phyloP scores from a whole-genome alignment of 53 echinoderm and acorn worm species.

The Actinopyga echinites region DNA sequence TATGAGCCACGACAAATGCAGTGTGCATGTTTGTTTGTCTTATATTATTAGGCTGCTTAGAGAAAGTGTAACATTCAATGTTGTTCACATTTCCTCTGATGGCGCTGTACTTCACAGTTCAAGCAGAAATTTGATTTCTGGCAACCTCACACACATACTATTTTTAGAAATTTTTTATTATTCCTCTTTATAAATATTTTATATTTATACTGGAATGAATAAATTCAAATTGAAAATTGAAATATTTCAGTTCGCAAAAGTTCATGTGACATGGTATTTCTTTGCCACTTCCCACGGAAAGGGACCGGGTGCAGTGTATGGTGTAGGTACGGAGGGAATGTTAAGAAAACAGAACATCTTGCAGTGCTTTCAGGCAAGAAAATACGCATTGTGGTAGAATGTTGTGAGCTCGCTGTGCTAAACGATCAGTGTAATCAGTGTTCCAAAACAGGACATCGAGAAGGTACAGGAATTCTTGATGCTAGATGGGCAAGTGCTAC shows the following conservation, averaged over 20 bases:
- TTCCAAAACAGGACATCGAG: background rate
- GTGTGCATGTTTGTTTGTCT: background rate
- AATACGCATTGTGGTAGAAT: background rate
- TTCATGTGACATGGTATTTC: background rate
- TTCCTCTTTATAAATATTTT: too few relatives aligned
- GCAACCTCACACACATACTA: conserved; percentile 3
- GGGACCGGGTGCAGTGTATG: background rate
- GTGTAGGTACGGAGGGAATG: background rate
- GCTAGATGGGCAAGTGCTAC: background rate
- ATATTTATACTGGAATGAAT: too few relatives aligned
- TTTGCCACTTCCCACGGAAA: background rate
- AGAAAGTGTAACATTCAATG: background rate
- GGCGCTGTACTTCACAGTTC: conserved; percentile 5
- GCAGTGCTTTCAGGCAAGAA: conserved; percentile 1
- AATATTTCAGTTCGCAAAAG: background rate
- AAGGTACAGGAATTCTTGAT: background rate
- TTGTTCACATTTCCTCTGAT: background rate
- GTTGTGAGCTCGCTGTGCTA: background rate
- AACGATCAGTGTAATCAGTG: background rate
- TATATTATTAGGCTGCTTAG: background rate
- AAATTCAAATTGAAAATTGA: too few relatives aligned
- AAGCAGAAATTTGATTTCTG: background rate
- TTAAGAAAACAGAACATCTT: background rate
- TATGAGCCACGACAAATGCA: background rate
- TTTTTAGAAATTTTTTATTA: too few relatives aligned